Conservation (phyloP, 2,113 vertebrate genomes). For the Oryzias woworae region DNA sequence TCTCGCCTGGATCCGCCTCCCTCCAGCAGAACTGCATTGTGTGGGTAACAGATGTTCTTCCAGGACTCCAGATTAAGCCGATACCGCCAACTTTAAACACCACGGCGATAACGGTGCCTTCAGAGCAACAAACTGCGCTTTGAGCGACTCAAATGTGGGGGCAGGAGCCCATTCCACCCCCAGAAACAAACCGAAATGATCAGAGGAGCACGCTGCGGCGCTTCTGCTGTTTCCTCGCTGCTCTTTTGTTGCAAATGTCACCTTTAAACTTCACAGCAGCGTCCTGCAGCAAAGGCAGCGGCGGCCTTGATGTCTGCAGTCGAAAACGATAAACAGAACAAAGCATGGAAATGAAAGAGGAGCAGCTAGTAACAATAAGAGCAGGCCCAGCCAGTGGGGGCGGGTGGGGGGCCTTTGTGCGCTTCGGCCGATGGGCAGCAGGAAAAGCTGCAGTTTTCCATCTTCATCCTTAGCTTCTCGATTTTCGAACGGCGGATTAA, state of each 20-base stretch:
- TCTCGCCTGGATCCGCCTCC: not conserved
- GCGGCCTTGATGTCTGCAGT: conserved; percentile 26
- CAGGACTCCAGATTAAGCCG: conserved; percentile 28
- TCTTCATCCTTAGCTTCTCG: not conserved
- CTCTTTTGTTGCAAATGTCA: conserved; percentile 37
- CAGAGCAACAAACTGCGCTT: conserved; percentile 4
- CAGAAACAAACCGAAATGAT: conserved; percentile 19
- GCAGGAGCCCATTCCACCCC: conserved; percentile 10
- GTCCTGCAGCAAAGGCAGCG: conserved; percentile 15
- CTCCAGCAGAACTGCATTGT: conserved; percentile 28
- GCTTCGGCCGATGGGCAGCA: no score
- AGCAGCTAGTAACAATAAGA: conserved; percentile 16
- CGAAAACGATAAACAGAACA: not conserved
- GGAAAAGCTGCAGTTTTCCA: not conserved
- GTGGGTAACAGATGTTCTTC: conserved; percentile 22
- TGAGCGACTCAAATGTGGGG: conserved; percentile 14
- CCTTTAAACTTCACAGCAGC: conserved; percentile 23
- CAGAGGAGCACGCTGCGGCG: not conserved
- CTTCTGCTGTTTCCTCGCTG: not conserved
- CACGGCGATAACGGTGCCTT: conserved; percentile 21
- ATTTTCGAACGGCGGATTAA: conserved; percentile 26
- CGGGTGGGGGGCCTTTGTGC: no score
- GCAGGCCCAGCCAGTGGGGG: conserved; percentile 4
- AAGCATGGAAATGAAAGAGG: conserved; percentile 14
- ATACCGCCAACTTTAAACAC: conserved; percentile 45